Base-by-base conservation (phyloP, 2,113 vertebrate species). In the Puma concolor region DNA sequence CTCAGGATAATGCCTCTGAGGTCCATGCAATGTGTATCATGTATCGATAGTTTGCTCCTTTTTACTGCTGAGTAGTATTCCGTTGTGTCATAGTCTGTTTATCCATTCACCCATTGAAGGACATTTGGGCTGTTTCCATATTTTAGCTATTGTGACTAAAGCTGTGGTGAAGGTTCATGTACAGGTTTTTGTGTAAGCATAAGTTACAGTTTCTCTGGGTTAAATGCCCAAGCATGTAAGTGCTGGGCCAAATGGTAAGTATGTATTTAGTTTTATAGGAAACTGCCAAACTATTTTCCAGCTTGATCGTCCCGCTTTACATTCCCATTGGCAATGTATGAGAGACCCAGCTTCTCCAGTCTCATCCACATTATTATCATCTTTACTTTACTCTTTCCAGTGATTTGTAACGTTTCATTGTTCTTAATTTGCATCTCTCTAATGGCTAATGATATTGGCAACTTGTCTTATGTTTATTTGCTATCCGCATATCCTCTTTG, bases 131-230 rank as follows among this genome's bases (percentile, higher is more conserved):
- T 77, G 1, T 91, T 72, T 36, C 31, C 10, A 1, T 41, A 38
- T 64, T 72, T 95, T 48, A 44, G 36, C 25, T 89, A 5, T 92
- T 95, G 66, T 21, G 38, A 93, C 67, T 79, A 88, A 96, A 92
- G 17, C 23, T 57, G 16, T 33, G 63, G 25, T 64, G 27, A 93
- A 50, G 16, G 76, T 82, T 76, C 27, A 41, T n/a, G 27, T 57
- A n/a, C 15, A 74, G 63, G 12, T 57, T 86, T 93, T 82, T 82
- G 11, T 76, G 33, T 83, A n/a, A 38, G 50, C 5, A 2, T 66
- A 71, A 33, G 66, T 85, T 89, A 71, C 72, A 64, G n/a, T 38
- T 94, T 87, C 54, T 84, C 31, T 50, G 54, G 54, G 13, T 50
- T 54, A 84, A 64, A 94, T 48, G 54, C 57, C 21, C 63, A 74